Percentiles rank a stretch among this genome's conserved stretches.
These are phyloP conservation scores for Donacobius atricapilla DNA, from an alignment of 2,113 vertebrate species.

Conservation along the genomic window DNA sequence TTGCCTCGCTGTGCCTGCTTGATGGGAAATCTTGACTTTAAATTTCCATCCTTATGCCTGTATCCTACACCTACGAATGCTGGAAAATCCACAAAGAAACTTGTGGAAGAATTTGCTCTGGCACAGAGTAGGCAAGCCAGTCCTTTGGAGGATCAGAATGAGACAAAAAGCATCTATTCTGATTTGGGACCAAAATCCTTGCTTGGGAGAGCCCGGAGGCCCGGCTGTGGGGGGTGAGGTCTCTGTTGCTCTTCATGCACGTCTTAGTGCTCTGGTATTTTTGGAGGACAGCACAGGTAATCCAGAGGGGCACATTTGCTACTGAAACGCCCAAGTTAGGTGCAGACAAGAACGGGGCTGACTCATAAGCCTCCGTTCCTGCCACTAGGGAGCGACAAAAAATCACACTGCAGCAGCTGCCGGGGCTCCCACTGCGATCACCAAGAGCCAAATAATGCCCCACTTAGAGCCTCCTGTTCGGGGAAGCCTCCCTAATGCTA, in stretches of 20 bases:
- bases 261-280: not conserved
- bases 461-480: not conserved
- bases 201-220: not conserved
- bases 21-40: not conserved
- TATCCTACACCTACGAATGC: not conserved
- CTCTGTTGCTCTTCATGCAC: not conserved
- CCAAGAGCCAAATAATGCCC: not conserved
- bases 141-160: not conserved
- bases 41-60: not conserved
- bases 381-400: slow-evolving; percentile 63
- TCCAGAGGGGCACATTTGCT: not conserved
- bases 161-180: not conserved
- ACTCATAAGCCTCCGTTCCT: not conserved
- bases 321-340: not conserved
- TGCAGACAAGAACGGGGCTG: not conserved
- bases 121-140: not conserved
- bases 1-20: not conserved
- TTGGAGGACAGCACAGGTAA: not conserved
- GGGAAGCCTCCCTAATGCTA: not conserved
- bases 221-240: not conserved
- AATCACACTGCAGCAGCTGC: slow-evolving; percentile 40
- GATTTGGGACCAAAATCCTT: not conserved
- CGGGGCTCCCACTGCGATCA: not conserved
- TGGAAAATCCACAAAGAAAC: not conserved
- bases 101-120: not conserved